Evolutionary conservation across 1,140 invertebrate species (phyloP), one percentile per base, ranked within the genome.

Genomic region (Cyclina sinensis): DNA sequence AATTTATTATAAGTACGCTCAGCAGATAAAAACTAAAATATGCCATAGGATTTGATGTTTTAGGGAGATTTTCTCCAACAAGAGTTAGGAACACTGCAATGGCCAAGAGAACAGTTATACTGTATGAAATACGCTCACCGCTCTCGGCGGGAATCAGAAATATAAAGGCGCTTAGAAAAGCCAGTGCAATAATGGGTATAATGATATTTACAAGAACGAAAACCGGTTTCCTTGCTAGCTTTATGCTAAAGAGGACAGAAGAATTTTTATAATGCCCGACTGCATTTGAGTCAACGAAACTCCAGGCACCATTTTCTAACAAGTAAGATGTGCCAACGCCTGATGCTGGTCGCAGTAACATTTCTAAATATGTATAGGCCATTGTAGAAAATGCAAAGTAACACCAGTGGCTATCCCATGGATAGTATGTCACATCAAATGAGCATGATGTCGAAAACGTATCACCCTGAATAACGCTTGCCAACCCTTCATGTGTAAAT

Each of bases 11-110:
- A 7, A 90, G 32, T 16, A 86, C 80, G 18, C 62, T 30, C 7
- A 90, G 37, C 16, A 90, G 46, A 21, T 65, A 86, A 39, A 59
- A 82, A 39, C 84, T 78, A 12, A 86, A 30, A 14, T 46, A n/a
- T 0, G 89, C 57, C 39, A 90, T 82, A 11, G 89, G 86, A 0
- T 89, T 62, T 2, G 96, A 96, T 5, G 96, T 32, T 91, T 96
- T 95, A 7, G 96, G 96, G 91, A 96, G 57, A 96, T 91, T 51
- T n/a, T 79, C 76, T n/a, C 96, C 96, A 57, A 96, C 96, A 82
- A 96, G 95, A 73, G 96, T 92, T 95, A 96, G 96, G 91, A 97
- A 96, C 24, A 97, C 96, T 68, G 96, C 96, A 90, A 97, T 96
- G 5, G 96, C 95, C 18, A 97, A 92, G 0, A 97, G 93, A 5